Percentiles rank a stretch among this genome's conserved stretches.
Evolutionary conservation across 2,113 vertebrate genomes (phyloP).

Genomic region (Xenopus laevis): DNA sequence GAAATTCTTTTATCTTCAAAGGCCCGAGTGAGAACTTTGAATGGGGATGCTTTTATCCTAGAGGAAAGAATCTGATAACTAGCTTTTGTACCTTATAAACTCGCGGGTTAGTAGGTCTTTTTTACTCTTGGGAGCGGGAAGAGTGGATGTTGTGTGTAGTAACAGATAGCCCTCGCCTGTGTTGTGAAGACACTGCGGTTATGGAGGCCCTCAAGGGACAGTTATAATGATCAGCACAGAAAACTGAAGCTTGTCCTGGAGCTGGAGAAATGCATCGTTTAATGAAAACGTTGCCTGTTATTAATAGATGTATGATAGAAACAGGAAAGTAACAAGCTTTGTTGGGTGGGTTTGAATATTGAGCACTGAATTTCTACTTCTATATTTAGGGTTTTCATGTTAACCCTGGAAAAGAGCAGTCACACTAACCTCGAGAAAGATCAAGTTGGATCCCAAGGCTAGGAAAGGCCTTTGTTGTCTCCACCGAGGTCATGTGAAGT

Average conservation of each 20-base stretch:
- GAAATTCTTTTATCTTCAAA: conserved; percentile 54
- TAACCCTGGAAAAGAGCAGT: conserved; percentile 60
- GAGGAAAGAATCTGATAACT: conserved; percentile 56
- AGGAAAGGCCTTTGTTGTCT: conserved; percentile 56
- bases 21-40: conserved; percentile 50
- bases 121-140: conserved; percentile 51
- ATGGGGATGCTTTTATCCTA: conserved; percentile 52
- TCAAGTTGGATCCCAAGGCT: conserved; percentile 58
- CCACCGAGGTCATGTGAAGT: conserved; percentile 57
- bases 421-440: conserved; percentile 59
- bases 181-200: conserved; percentile 59
- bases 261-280: conserved; percentile 55
- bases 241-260: conserved; percentile 60
- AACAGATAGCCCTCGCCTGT: conserved; percentile 59
- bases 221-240: conserved; percentile 59
- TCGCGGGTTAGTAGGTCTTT: conserved; percentile 54
- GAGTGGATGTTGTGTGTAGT: conserved; percentile 50
- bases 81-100: conserved; percentile 52
- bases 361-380: conserved; percentile 63
- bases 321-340: conserved; percentile 52
- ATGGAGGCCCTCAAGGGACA: conserved; percentile 56
- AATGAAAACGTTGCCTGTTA: conserved; percentile 62
- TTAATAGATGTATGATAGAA: conserved; percentile 63
- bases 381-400: conserved; percentile 42
- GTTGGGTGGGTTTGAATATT: conserved; percentile 47